Percentiles rank a stretch among this genome's conserved stretches.
Conservation (phyloP, 2,888 invertebrate genomes). For the Phortica okadai region DNA sequence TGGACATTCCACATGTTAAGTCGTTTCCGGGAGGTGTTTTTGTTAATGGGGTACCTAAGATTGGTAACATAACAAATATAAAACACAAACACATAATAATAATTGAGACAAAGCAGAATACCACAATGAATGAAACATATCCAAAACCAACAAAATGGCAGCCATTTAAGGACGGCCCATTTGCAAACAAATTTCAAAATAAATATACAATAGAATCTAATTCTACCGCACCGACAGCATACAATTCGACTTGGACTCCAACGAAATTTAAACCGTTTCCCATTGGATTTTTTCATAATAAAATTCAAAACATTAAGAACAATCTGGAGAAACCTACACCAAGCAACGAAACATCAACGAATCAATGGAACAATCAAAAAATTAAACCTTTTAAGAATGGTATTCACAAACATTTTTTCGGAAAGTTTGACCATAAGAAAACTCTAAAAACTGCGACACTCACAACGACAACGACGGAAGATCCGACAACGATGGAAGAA, state of each 20-base stretch:
- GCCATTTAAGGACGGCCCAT: neutral
- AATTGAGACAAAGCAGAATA: neutral
- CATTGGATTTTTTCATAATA: too few relatives aligned
- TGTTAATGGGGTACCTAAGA: constrained; percentile 5
- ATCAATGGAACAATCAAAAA: neutral
- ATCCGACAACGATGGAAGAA: too few relatives aligned
- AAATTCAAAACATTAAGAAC: too few relatives aligned
- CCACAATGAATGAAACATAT: neutral
- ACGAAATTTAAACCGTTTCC: too few relatives aligned
- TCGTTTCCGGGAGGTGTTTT: constrained; percentile 4
- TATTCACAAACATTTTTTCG: too few relatives aligned
- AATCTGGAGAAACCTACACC: too few relatives aligned
- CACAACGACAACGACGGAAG: constrained; percentile 2
- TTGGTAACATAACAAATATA: neutral
- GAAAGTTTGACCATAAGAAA: neutral
- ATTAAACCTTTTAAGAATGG: too few relatives aligned
- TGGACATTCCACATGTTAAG: neutral
- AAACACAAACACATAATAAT: neutral
- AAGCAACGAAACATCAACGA: too few relatives aligned
- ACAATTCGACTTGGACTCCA: too few relatives aligned
- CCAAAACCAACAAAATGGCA: neutral
- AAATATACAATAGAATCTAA: neutral
- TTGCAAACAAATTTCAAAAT: neutral
- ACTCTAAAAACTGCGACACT: neutral
- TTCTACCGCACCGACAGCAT: too few relatives aligned